A percentile compares a stretch with the other conserved stretches of the same genome.
phyloP scores from a whole-genome alignment of 1,140 invertebrate genomes.

The Drosophila dunni region DNA sequence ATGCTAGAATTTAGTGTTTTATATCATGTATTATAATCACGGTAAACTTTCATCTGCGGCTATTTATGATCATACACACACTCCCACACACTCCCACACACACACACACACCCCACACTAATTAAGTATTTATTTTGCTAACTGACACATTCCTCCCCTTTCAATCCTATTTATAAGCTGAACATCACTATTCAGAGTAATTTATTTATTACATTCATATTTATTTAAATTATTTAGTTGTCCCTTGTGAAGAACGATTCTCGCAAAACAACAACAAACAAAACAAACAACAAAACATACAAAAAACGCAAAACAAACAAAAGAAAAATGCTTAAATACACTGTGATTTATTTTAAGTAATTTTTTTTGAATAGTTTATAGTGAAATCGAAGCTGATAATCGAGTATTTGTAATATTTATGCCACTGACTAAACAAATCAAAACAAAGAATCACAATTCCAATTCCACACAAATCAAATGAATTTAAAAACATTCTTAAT shows the following conservation, averaged over 20 bases:
- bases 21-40: conserved; percentile 12
- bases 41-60: conserved; percentile 2
- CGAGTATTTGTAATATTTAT: conserved; percentile 41
- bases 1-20: conserved; percentile 21
- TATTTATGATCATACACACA: conserved; percentile 24
- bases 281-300: conserved; percentile 19
- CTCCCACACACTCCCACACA: conserved; percentile 7
- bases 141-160: conserved; percentile 4
- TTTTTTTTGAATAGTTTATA: conserved; percentile 76
- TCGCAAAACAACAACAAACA: neutral
- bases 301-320: conserved; percentile 50
- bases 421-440: conserved; percentile 21
- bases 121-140: conserved; percentile 18
- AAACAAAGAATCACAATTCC: conserved; percentile 4
- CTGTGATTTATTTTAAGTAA: conserved; percentile 82
- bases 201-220: conserved; percentile 38
- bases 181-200: conserved; percentile 11
- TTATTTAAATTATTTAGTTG: conserved; percentile 49
- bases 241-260: conserved; percentile 2
- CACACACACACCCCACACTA: neutral
- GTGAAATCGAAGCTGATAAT: conserved; percentile 33
- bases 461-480: conserved; percentile 7
- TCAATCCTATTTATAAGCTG: conserved; percentile 2
- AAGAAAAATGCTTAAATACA: conserved; percentile 73
- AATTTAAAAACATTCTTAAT: conserved; percentile 6